Conservation (phyloP, 1,140 invertebrate genomes). For the Cecropterus lyciades region DNA sequence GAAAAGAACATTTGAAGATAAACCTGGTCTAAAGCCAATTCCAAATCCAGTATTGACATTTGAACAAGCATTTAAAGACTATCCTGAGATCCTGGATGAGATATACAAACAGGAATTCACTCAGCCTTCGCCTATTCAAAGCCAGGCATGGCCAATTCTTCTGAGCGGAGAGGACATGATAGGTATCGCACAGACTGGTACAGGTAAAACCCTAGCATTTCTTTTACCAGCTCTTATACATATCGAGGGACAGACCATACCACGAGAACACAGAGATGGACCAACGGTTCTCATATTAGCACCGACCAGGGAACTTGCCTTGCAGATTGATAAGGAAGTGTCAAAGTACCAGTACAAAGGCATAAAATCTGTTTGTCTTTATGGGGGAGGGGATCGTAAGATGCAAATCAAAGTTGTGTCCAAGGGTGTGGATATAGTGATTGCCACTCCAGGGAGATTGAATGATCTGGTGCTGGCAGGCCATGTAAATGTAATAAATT, state of each 20-base stretch:
- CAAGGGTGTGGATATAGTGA: conserved; percentile 93
- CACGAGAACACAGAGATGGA: conserved; percentile 88
- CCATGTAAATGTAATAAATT: conserved; percentile 88
- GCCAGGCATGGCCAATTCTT: conserved; percentile 95
- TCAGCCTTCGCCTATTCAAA: conserved; percentile 95
- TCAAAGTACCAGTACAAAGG: conserved; percentile 93
- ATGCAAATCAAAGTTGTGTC: conserved; percentile 90
- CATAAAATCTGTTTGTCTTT: conserved; percentile 94
- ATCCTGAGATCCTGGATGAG: conserved; percentile 93
- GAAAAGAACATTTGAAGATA: conserved; percentile 81
- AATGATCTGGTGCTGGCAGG: conserved; percentile 90
- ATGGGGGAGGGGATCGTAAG: conserved; percentile 92
- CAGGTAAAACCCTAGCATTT: conserved; percentile 96
- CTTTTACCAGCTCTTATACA: conserved; percentile 95
- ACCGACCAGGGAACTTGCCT: conserved; percentile 95
- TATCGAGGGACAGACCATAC: conserved; percentile 91
- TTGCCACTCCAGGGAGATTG: conserved; percentile 95
- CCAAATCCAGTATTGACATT: conserved; percentile 94
- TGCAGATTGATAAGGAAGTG: conserved; percentile 96
- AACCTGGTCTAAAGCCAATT: conserved; percentile 81
- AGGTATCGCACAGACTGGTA: conserved; percentile 97
- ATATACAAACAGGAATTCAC: conserved; percentile 93
- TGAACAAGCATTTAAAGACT: conserved; percentile 92
- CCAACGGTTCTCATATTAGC: conserved; percentile 95
- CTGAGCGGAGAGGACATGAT: conserved; percentile 94